Evolutionary conservation across 2,113 vertebrate genomes (phyloP).

Genomic region (Podarcis muralis): DNA sequence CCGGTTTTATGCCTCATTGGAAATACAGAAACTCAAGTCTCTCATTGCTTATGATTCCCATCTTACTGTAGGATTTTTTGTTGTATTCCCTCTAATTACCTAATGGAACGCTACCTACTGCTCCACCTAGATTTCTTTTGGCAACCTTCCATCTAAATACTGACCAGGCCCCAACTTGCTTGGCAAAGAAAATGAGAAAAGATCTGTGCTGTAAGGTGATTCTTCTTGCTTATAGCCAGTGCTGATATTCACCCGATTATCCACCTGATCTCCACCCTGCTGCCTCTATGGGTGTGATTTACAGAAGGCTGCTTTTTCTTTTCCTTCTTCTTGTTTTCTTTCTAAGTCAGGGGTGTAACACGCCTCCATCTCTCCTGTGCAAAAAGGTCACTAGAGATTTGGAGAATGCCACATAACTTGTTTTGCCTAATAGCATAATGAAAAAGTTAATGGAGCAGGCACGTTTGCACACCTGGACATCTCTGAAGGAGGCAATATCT

Average conservation of each 20-base stretch:
- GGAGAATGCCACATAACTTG: slow-evolving; percentile 64
- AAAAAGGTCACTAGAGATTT: slow-evolving; percentile 33
- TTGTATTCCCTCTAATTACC: neutral
- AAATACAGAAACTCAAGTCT: neutral
- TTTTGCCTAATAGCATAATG: slow-evolving; percentile 55
- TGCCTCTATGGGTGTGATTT: slow-evolving; percentile 17
- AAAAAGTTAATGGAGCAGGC: slow-evolving; percentile 5
- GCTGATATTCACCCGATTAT: slow-evolving; percentile 56
- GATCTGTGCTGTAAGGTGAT: slow-evolving; percentile 30
- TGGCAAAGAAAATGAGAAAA: slow-evolving; percentile 44
- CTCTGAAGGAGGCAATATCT: slow-evolving; percentile 30
- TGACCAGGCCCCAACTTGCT: slow-evolving; percentile 28
- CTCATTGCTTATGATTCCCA: neutral
- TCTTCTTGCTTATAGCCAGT: slow-evolving; percentile 1
- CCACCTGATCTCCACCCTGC: slow-evolving; percentile 48
- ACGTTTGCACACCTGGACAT: slow-evolving; percentile 29
- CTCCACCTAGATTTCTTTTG: slow-evolving; percentile 30
- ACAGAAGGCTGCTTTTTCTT: slow-evolving; percentile 18
- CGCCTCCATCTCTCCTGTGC: slow-evolving; percentile 41
- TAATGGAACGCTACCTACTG: neutral
- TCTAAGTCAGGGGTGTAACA: slow-evolving; percentile 53
- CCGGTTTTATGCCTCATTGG: slow-evolving; percentile 32
- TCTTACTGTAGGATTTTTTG: neutral
- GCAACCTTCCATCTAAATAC: slow-evolving; percentile 6
- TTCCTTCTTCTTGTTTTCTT: slow-evolving; percentile 34